Evolutionary conservation across 2,113 vertebrate species (phyloP), one percentile per base, ranked within the genome.

Genomic region (Ictalurus punctatus): DNA sequence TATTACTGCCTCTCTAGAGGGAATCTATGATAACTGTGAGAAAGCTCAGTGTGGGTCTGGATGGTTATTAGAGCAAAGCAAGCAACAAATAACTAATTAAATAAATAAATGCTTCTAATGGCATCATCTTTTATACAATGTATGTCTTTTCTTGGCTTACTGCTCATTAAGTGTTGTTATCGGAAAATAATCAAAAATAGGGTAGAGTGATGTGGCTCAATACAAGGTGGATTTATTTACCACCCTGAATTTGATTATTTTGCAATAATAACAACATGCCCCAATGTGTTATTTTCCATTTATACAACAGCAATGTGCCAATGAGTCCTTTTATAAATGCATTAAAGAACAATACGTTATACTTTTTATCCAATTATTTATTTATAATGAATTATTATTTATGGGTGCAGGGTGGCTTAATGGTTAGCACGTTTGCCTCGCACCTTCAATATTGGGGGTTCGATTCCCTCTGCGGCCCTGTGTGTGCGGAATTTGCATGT

Each of bases 1-100:
- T 79, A 87, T 81, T 44, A 34, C 40, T 34, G 74, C 27, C 16
- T 65, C 16, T 86, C 85, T 59, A 40, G 85, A 79, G 34, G 58
- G 58, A 44, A 74, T 40, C 58, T 44, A 30, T 48, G 58, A 40
- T 76, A 86, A 79, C 14, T 63, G 40, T 16, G 40, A 27, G 63
- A 44, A 56, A 79, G 27, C 58, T 86, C 25, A 59, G 54, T 58
- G 34, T 61, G 71, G 13, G 63, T 86, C 69, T 40, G 4, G 16
- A 61, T 63, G 30, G 34, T 78, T 6, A 37, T 59, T 19, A 34
- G 6, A 54, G 56, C 21, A 86, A 37, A 52, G 10, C 44, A 85
- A 56, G 13, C 23, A 54, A 56, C 40, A 73, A 37, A 6, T 85
- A 37, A 73, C 25, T 74, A 48, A 58, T 8, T 25, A 37, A 73